A percentile compares a stretch with the other conserved stretches of the same genome.
Evolutionary conservation across 1,140 invertebrate species (phyloP).

Genomic region (Branchinecta lindahli): DNA sequence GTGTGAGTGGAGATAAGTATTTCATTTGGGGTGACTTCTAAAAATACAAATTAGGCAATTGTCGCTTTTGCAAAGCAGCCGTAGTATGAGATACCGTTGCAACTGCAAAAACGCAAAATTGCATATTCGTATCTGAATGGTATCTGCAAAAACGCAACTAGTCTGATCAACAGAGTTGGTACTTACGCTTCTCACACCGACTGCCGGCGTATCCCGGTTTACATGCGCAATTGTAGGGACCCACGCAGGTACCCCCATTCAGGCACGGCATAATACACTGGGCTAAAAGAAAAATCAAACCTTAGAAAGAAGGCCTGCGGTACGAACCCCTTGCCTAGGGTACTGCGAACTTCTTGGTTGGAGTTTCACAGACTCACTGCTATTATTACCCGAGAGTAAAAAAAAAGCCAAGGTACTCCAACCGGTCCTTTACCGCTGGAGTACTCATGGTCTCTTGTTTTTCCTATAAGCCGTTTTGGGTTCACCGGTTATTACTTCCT

Average conservation of each 20-base stretch:
- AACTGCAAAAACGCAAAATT: not conserved
- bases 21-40: no score
- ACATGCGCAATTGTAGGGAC: constrained; percentile 31
- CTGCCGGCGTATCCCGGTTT: constrained; percentile 23
- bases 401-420: not conserved
- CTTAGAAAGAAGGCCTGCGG: no score
- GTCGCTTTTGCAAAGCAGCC: no score
- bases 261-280: constrained; percentile 31
- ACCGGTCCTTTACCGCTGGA: no score
- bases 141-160: not conserved
- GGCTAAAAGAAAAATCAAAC: constrained; percentile 19
- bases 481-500: no score
- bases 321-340: no score
- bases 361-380: constrained; percentile 10
- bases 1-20: no score
- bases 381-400: constrained; percentile 11
- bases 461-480: no score
- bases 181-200: constrained; percentile 24
- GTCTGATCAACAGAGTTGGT: constrained; percentile 11
- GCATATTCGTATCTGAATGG: not conserved
- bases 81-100: no score
- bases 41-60: no score
- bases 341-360: not conserved
- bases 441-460: no score
- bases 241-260: constrained; percentile 30